A percentile compares a stretch with the other conserved stretches of the same genome.
Evolutionary conservation across 1,140 invertebrate genomes (phyloP).

Genomic region (Melanaphis sacchari): DNA sequence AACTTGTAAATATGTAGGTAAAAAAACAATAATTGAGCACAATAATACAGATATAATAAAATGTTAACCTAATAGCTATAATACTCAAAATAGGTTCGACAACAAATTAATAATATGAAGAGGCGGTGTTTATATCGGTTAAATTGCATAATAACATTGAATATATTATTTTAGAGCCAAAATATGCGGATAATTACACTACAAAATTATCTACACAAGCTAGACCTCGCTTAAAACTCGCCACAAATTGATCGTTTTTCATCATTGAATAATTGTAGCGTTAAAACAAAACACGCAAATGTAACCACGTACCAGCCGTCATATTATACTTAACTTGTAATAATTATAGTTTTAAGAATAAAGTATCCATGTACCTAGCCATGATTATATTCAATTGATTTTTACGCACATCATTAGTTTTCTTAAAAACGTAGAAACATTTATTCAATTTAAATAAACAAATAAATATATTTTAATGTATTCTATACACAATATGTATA

Average conservation of each 20-base stretch:
- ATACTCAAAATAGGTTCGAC: too few species aligned
- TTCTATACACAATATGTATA: neutral
- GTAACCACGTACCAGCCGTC: neutral
- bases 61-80: too few species aligned
- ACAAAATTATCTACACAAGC: neutral
- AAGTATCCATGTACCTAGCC: too few species aligned
- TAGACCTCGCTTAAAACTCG: neutral
- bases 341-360: neutral
- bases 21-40: too few species aligned
- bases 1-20: too few species aligned
- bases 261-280: neutral
- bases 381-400: neutral
- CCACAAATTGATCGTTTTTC: neutral
- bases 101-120: neutral
- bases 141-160: neutral
- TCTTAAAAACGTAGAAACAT: neutral
- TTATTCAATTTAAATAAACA: neutral
- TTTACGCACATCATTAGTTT: neutral
- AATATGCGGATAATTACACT: neutral
- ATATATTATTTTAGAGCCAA: neutral
- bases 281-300: neutral
- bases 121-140: too few species aligned
- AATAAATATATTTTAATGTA: neutral
- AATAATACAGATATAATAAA: too few species aligned
- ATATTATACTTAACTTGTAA: neutral